Conservation (phyloP, 2,797 vertebrate species). For the Enteromius fasciolatus region DNA sequence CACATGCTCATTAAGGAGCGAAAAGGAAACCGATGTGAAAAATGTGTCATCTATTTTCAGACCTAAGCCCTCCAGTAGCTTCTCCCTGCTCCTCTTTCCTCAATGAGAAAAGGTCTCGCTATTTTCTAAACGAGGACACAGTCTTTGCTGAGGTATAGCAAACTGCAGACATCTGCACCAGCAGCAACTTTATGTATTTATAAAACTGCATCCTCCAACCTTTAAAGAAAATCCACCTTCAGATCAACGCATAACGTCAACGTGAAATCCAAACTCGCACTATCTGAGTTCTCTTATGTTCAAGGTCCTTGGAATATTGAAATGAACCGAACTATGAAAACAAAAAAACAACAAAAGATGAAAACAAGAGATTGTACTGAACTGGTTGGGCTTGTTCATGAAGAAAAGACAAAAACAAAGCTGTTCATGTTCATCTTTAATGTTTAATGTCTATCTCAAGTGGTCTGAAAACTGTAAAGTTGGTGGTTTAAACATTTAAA, state of each 20-base stretch:
- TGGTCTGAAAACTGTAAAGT: background rate
- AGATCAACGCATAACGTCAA: background rate
- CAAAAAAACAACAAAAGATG: too few species aligned
- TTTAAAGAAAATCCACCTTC: constrained; percentile 8
- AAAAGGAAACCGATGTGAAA: constrained; percentile 44
- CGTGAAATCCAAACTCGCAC: constrained; percentile 2
- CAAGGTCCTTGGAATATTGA: background rate
- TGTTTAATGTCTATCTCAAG: background rate
- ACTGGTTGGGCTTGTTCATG: background rate
- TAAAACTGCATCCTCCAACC: background rate
- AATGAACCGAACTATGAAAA: background rate
- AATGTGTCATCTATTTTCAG: constrained; percentile 58
- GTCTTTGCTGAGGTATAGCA: constrained; percentile 47
- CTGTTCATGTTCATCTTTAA: background rate
- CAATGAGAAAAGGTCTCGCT: constrained; percentile 66
- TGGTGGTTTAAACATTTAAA: background rate
- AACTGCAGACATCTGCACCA: constrained; percentile 37
- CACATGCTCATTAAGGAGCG: constrained; percentile 10
- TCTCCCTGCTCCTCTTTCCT: constrained; percentile 56
- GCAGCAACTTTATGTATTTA: constrained; percentile 31
- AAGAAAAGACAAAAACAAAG: background rate
- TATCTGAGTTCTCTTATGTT: background rate
- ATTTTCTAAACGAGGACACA: constrained; percentile 67
- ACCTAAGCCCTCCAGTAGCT: constrained; percentile 36
- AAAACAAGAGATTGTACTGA: background rate